Evolutionary conservation across 2,113 vertebrate genomes (phyloP).

Genomic region (Takifugu flavidus): DNA sequence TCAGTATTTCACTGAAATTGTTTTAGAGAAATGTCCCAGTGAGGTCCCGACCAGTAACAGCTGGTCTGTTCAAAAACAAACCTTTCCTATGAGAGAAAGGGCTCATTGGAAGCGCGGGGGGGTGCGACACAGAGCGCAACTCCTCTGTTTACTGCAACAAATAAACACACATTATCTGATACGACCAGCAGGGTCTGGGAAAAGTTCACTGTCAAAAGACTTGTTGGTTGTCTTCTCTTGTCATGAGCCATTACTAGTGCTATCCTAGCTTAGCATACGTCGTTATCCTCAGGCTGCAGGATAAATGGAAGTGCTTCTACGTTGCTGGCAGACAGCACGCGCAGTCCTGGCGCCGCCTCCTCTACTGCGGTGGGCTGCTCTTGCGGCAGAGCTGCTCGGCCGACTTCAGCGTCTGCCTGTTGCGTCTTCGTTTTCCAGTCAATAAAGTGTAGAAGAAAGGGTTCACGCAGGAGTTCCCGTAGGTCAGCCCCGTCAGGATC

Average conservation of each 20-base stretch:
- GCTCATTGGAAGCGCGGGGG: conserved; percentile 24
- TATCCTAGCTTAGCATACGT: conserved; percentile 22
- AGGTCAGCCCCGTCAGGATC: conserved; percentile 81
- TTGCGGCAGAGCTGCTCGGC: conserved; percentile 71
- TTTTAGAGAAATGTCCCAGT: conserved; percentile 31
- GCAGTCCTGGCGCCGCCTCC: background rate
- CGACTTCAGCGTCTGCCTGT: conserved; percentile 54
- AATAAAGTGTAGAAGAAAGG: conserved; percentile 84
- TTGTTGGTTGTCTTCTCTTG: conserved; percentile 17
- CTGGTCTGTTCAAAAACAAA: conserved; percentile 38
- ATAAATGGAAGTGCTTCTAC: conserved; percentile 18
- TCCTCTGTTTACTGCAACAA: conserved; percentile 5
- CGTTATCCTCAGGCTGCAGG: conserved; percentile 8
- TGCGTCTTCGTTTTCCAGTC: conserved; percentile 71
- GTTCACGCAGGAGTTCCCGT: conserved; percentile 83
- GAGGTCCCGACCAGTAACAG: conserved; percentile 11
- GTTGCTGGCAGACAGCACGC: background rate
- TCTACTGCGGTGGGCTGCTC: conserved; percentile 63
- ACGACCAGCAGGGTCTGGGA: background rate
- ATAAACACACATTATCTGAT: conserved; percentile 15
- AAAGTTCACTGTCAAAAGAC: background rate
- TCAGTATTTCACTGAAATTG: conserved; percentile 35
- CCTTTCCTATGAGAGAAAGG: conserved; percentile 36
- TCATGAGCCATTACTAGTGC: conserved; percentile 45
- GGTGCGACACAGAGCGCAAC: conserved; percentile 14